Base-by-base conservation (phyloP, 2,888 invertebrate genomes). In the Cinara cedri region DNA sequence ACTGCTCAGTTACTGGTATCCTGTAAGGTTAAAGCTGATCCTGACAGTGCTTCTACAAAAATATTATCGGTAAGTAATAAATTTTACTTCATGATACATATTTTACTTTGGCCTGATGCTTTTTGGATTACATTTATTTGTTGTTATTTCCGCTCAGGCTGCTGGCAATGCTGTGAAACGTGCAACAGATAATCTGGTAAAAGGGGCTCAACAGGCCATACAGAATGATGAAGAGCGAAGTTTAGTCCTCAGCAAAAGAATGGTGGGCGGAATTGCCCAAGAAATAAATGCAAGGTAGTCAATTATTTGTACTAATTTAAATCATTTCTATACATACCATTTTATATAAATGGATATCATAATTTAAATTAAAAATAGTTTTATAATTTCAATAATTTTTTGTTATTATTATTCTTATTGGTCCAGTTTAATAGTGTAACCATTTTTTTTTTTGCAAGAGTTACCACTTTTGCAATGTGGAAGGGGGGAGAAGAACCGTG, bases 1-100 rank as follows among this genome's bases (percentile, higher is more conserved):
- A 99, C 99, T 0, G 99, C 99, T 0, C 98, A 98, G 85, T 88
- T 99, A 80, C 87, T 99, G 74, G 97, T 99, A 65, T 98, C 99
- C 0, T 99, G 99, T 87, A 97, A 98, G 89, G 83, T 99, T 81
- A 98, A 98, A 86, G 97, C 98, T 0, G 98, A 98, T 87, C 94
- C 96, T 1, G 94, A 96, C 81, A 96, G 97, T 10, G 95, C 96
- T 83, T 93, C 96, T 10, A 98, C 97, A 71, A 92, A 95, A 65
- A 90, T 98, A 14, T 88, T 98, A 55, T 90, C 90, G 86, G 88
- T 88, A 83, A 78, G 81, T 14, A 55, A 49, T 11, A 55, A 19
- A 54, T n/a, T 1, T 9, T 19, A 19, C n/a, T 54, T 9, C 0
- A 13, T 63, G 16, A 3, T 3, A 4, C 34, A 4, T 4, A 34